Conservation (phyloP, 2,113 vertebrate genomes). For the Chitala chitala region DNA sequence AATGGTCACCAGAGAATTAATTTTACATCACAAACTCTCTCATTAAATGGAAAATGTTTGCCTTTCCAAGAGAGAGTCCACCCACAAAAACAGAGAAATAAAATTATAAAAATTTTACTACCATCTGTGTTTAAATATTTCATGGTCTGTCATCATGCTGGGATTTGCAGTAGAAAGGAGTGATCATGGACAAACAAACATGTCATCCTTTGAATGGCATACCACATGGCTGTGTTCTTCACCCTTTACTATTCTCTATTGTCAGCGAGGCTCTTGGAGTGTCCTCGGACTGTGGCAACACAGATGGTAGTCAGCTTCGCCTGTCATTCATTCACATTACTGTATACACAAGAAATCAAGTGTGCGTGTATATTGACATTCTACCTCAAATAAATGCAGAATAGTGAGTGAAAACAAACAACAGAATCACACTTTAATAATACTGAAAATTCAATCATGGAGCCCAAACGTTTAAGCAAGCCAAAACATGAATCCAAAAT, state of each 20-base stretch:
- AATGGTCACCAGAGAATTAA: background rate
- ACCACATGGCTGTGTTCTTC: background rate
- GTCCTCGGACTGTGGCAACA: background rate
- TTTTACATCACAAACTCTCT: no score
- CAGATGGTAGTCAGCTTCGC: background rate
- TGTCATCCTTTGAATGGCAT: background rate
- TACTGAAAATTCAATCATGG: background rate
- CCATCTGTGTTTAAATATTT: background rate
- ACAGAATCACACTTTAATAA: no score
- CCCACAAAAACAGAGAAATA: no score
- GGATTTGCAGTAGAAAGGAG: background rate
- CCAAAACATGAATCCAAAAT: no score
- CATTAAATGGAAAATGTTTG: no score
- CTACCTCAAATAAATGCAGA: background rate
- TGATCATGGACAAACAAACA: background rate
- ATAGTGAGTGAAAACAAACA: background rate
- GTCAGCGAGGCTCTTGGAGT: background rate
- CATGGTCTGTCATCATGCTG: conserved; percentile 3
- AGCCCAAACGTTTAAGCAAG: no score
- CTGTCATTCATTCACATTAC: background rate
- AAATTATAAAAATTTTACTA: background rate
- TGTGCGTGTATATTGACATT: background rate
- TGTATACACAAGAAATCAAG: background rate
- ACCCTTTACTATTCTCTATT: background rate
- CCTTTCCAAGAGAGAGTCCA: background rate